These are phyloP conservation scores for Thymallus thymallus DNA, from an alignment of 2,113 vertebrate species.

Conservation along the genomic window DNA sequence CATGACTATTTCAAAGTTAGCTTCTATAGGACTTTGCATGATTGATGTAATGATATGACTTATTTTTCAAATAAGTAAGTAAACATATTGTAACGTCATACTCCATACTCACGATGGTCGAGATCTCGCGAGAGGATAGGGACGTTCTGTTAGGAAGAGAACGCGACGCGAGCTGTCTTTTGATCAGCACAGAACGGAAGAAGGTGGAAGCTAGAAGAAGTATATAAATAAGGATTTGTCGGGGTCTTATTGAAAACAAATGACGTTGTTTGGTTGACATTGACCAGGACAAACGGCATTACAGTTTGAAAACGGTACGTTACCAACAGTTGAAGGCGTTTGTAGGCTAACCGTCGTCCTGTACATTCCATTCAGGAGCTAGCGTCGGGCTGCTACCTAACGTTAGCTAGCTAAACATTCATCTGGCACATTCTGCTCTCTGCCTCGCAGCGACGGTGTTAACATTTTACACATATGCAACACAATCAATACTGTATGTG, in stretches of 20 bases:
- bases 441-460: neutral
- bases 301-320: conserved; percentile 65
- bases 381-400: no score
- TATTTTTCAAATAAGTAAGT: no score
- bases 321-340: conserved; percentile 40
- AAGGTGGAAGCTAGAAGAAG: conserved; percentile 41
- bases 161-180: conserved; percentile 48
- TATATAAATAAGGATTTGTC: conserved; percentile 4
- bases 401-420: conserved; percentile 28
- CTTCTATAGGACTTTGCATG: no score
- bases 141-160: conserved; percentile 47
- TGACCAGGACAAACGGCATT: conserved; percentile 41
- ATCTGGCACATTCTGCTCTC: neutral
- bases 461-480: no score
- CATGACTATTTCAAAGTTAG: no score
- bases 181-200: conserved; percentile 43
- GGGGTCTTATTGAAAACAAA: neutral
- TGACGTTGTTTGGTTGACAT: conserved; percentile 9
- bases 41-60: no score
- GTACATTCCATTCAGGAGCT: conserved; percentile 46
- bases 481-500: no score
- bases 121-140: conserved; percentile 68
- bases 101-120: no score
- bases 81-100: no score
- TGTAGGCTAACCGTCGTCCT: conserved; percentile 34